Evolutionary conservation across 2,888 invertebrate species (phyloP), one percentile per base, ranked within the genome.

Genomic region (Ephialtes manifestator): DNA sequence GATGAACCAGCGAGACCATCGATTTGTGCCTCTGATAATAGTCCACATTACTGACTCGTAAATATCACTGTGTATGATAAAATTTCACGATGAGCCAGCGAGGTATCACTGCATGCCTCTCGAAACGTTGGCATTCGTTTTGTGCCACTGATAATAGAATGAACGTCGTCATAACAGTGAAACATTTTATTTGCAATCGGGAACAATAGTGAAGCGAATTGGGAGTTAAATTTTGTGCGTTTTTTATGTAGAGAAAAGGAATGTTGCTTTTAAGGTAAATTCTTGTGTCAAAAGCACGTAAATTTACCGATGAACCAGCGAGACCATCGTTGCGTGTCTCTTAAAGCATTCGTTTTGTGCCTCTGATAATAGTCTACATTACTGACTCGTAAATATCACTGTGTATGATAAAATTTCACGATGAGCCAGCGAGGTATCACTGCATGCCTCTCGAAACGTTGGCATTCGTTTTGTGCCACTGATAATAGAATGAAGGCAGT

Each of bases 401-500:
- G 31, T 63, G n/a, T 63, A 5, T 35, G 39, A 28, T 58, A 58
- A 58, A 58, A 58, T 28, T 58, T 58, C n/a, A 15, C 58, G 58
- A 28, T 28, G 58, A 51, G 53, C 53, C 53, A 28, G 28, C 28
- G 24, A 28, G 5, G 20, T 13, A 46, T n/a, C n/a, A n/a, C 15
- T 46, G 1, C 48, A 48, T 48, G 48, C 15, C 5, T 15, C n/a
- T 15, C 15, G 15, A 15, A 46, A 46, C 15, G 18, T n/a, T 53
- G n/a, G 7, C 46, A 46, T 48, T 15, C 55, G 55, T 24, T 55
- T 35, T 20, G 48, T 48, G 5, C 5, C 51, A 51, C 18, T 7
- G 51, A 51, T 51, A 18, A 51, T 51, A 15, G 35, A 35, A 1
- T 13, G 2, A 10, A 43, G 1, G 10, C 13, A 43, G 43, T 43